Evolutionary conservation across 2,797 vertebrate species (phyloP).

Genomic region (Parotocinclus haroldoi): DNA sequence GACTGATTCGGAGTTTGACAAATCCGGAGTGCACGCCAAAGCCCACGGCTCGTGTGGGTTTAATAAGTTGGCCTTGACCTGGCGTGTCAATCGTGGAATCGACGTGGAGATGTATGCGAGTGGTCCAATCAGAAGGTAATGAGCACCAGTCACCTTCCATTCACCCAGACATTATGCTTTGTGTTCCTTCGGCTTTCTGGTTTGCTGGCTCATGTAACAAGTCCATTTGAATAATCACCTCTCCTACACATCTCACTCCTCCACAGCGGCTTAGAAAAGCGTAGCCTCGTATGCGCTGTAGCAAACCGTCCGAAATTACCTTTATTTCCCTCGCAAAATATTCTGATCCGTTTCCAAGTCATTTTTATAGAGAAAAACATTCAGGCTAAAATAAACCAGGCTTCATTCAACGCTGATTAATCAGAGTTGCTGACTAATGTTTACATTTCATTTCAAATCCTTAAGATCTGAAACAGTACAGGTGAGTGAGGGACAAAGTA

Average conservation of each 20-base stretch:
- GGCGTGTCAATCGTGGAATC: constrained; percentile 49
- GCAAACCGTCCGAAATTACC: no score
- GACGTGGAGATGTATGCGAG: constrained; percentile 43
- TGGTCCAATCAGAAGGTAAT: constrained; percentile 51
- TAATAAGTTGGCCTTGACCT: constrained; percentile 50
- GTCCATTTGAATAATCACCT: constrained; percentile 27
- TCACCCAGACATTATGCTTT: constrained; percentile 49
- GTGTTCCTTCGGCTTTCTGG: neutral
- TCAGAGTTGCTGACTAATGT: no score
- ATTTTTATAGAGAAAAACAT: no score
- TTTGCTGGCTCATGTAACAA: constrained; percentile 6
- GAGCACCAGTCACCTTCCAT: constrained; percentile 47
- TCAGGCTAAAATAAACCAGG: no score
- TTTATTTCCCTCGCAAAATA: no score
- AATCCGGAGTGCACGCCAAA: constrained; percentile 10
- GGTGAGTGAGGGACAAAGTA: no score
- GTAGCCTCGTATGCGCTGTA: no score
- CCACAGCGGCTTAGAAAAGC: neutral
- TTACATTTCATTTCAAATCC: no score
- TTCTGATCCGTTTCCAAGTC: no score
- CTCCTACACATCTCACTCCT: constrained; percentile 6
- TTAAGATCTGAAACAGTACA: no score
- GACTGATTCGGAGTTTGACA: constrained; percentile 40
- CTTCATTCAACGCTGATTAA: no score
- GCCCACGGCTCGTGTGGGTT: neutral